Evolutionary conservation across 2,888 invertebrate species (phyloP), one percentile per base, ranked within the genome.

Genomic region (Ochropleura plecta): DNA sequence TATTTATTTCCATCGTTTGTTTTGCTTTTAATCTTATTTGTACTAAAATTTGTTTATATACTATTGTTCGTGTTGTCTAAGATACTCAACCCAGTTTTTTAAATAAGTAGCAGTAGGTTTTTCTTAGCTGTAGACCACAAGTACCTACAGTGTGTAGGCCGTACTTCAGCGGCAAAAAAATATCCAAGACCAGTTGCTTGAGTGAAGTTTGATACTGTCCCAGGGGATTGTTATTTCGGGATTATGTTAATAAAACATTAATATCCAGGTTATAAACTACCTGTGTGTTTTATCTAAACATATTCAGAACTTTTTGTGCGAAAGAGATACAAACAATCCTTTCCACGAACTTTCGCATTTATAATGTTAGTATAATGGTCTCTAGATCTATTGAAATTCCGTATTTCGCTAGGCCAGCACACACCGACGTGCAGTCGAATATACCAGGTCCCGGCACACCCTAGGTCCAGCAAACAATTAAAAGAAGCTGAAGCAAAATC

Each of bases 41-140:
- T 49, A 16, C 18, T 66, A 20, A 55, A 76, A 60, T 48, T 40
- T 8, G 7, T 55, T 62, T 30, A 42, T 48, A 30, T 44, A 20
- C n/a, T 14, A 62, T 76, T 55, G 62, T 76, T 60, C 20, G 14
- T 16, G 12, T 14, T 51, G 55, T 72, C 7, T 53, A n/a, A 30
- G 40, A 51, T 42, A 75, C 57, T 81, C 81, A 75, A 75, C 77
- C 81, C 9, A 75, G 77, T 81, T 77, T 76, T 46, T 49, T 5
- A n/a, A 12, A 53, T 9, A 30, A 20, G 42, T 53, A 20, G 2
- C 18, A 49, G 16, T 16, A 46, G 16, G 16, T 44, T 62, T 59
- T 30, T 16, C 8, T 40, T 59, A 59, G 30, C 30, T 59, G 8
- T 59, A 16, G 12, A 20, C 5, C 20, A 20, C 10, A 20, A 55